Base-by-base conservation (phyloP, 2,113 vertebrate genomes). In the Galbula dea region DNA sequence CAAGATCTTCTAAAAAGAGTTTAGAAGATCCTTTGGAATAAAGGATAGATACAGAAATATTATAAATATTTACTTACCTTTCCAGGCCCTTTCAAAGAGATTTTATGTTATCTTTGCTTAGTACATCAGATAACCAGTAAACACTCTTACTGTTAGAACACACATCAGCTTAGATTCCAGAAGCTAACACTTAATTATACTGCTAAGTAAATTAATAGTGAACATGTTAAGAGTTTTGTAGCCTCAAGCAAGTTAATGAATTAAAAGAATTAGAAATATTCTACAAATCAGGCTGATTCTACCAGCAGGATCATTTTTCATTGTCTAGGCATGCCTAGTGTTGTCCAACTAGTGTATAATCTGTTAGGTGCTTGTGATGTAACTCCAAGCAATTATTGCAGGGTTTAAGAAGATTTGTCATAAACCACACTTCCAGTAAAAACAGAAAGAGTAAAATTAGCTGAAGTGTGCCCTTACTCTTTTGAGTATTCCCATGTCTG, bases 11-110 rank as follows among this genome's bases (percentile, higher is more conserved):
- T 97, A 98, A 97, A 96, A 84, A 89, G 36, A 29, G 30, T 92
- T 98, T 97, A 98, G 98, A 97, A 98, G 98, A 98, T 98, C 97
- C 81, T 68, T 29, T 73, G 48, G 58, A 84, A 72, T 83, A 72
- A 55, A 89, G 75, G 81, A 94, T 26, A 96, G 80, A 67, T 67
- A 96, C 45, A 94, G 72, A 84, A 86, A 71, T 45, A 85, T 39
- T 51, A 43, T 30, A 93, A 93, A 63, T 51, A 76, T 46, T 48
- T 77, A 97, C 98, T 98, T 98, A 98, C 98, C 98, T 97, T 93
- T 49, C 62, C 57, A 36, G 54, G 43, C 78, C 69, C 94, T 96
- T 94, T 74, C 48, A 65, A 92, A 95, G 95, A 77, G 81, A 78
- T 49, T 88, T 81, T 84, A 74, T 15, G 55, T 94, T 95, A 90